Percentiles rank a stretch among this genome's conserved stretches.
phyloP scores from a whole-genome alignment of 2,113 vertebrate species.

The Piaya cayana region DNA sequence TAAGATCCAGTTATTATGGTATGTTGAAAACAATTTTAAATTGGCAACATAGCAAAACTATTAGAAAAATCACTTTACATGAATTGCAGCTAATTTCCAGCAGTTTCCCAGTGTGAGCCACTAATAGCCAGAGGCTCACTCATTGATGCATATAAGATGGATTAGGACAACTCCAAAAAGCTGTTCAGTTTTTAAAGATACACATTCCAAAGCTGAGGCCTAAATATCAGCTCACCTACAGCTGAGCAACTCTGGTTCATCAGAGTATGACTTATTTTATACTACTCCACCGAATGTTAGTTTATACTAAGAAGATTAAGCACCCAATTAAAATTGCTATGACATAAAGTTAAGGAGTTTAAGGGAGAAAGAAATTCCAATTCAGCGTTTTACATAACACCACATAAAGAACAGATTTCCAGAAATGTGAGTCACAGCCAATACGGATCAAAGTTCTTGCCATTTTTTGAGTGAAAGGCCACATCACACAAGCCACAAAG shows the following conservation, averaged over 20 bases:
- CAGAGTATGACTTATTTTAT: not conserved
- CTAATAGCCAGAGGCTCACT: conserved; percentile 41
- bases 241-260: not conserved
- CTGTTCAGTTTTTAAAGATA: conserved; percentile 24
- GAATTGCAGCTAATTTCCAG: conserved; percentile 56
- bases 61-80: conserved; percentile 52
- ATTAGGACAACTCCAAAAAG: conserved; percentile 43
- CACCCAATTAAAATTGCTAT: not conserved
- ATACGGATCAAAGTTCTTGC: not conserved
- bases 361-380: conserved; percentile 9
- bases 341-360: not conserved
- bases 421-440: not conserved
- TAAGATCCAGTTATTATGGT: conserved; percentile 30
- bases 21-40: conserved; percentile 37
- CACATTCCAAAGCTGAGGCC: not conserved
- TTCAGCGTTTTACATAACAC: not conserved
- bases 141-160: conserved; percentile 6
- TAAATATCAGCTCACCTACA: not conserved
- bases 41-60: conserved; percentile 1
- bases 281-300: not conserved
- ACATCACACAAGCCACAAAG: not conserved
- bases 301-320: not conserved
- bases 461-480: not conserved
- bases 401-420: not conserved
- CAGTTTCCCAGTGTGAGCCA: conserved; percentile 32